Evolutionary conservation across 2,797 vertebrate genomes (phyloP).

Genomic region (Botia kubotai): DNA sequence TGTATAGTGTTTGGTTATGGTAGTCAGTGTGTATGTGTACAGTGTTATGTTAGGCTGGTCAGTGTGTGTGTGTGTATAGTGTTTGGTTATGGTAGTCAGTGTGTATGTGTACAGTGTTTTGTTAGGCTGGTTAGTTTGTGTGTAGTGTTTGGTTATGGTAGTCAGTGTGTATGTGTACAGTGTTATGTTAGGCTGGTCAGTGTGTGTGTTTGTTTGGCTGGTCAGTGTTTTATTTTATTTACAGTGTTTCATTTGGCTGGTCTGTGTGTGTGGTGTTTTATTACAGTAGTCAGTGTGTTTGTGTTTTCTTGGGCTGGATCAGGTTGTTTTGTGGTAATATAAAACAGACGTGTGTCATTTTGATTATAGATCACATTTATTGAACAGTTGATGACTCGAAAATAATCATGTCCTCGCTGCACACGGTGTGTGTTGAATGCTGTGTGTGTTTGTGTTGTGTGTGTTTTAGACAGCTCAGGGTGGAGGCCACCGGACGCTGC

Average conservation of each 20-base stretch:
- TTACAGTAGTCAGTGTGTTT: too few relatives aligned
- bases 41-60: too few relatives aligned
- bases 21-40: too few relatives aligned
- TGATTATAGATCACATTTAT: background rate
- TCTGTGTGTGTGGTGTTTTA: background rate
- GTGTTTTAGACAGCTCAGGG: slow-evolving; percentile 86
- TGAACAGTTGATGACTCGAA: background rate
- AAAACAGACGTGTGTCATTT: background rate
- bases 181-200: background rate
- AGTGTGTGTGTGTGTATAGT: background rate
- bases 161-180: background rate
- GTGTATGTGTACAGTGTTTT: background rate
- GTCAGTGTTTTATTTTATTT: background rate
- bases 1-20: too few relatives aligned
- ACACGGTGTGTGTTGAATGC: slow-evolving; percentile 30
- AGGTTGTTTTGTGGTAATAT: background rate
- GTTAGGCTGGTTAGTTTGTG: too few relatives aligned
- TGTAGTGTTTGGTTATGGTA: background rate
- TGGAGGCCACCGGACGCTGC: slow-evolving; percentile 89
- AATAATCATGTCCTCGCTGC: background rate
- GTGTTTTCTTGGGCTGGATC: too few relatives aligned
- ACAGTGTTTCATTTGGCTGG: background rate
- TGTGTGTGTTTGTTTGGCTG: background rate
- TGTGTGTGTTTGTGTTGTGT: slow-evolving; percentile 30
- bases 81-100: background rate